phyloP scores from a whole-genome alignment of 2,797 vertebrate species.

The Chaunax sp. region DNA sequence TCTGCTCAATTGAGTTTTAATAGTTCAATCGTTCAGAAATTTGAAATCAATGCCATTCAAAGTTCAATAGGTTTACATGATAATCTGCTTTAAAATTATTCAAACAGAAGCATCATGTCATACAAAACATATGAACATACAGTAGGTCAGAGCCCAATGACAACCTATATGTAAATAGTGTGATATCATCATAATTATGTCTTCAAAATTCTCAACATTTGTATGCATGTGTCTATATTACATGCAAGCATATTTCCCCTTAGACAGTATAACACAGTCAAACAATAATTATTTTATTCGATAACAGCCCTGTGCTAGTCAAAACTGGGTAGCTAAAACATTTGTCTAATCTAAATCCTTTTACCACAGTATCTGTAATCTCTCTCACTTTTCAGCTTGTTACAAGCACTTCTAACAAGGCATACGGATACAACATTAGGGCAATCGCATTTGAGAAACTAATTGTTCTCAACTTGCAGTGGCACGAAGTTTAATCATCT shows the following conservation, averaged over 20 bases:
- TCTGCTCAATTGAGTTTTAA: slow-evolving; percentile 12
- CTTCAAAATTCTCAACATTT: background rate
- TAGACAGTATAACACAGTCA: background rate
- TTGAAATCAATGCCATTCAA: background rate
- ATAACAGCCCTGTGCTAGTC: slow-evolving; percentile 18
- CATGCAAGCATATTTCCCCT: too few species aligned
- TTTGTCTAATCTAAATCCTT: slow-evolving; percentile 54
- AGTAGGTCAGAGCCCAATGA: background rate
- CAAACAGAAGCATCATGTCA: background rate
- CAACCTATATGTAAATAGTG: background rate
- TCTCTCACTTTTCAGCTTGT: slow-evolving; percentile 56
- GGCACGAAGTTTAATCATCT: slow-evolving; percentile 65
- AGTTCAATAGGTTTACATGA: background rate
- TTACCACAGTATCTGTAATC: slow-evolving; percentile 52
- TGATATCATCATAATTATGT: too few species aligned
- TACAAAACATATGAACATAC: too few species aligned
- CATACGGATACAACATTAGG: slow-evolving; percentile 44
- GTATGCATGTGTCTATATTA: too few species aligned
- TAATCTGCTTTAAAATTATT: slow-evolving; percentile 4
- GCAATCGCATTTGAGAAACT: slow-evolving; percentile 54
- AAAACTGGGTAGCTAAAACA: slow-evolving; percentile 42
- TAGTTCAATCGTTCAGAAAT: background rate
- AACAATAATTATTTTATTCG: slow-evolving; percentile 20
- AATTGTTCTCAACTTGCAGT: slow-evolving; percentile 61
- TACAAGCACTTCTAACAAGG: slow-evolving; percentile 54